Base-by-base conservation (phyloP, 2,888 invertebrate genomes). In the Pyrrhosoma nymphula region DNA sequence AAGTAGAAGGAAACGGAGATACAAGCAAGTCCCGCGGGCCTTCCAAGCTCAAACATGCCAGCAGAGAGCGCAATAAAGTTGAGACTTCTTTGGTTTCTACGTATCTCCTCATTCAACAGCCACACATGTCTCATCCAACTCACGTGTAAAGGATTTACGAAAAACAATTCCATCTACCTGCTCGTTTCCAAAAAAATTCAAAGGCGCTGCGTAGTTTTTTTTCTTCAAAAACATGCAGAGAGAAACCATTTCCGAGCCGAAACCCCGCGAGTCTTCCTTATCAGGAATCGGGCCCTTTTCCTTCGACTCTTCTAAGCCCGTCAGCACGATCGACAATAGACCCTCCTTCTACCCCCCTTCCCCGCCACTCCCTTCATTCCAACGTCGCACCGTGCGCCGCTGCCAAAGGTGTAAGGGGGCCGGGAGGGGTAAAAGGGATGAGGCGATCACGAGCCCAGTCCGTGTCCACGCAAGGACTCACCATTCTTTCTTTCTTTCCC, bases 381-480 rank as follows among this genome's bases (percentile, higher is more conserved):
- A 55, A 26, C n/a, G 23, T 14, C 14, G 20, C 2, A 82, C 82
- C 18, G 39, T 39, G 2, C 35, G 39, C 88, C 88, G 16, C 56
- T 8, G 47, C 26, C 89, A 26, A 60, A 60, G 60, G 8, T 56
- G 55, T 14, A 6, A 4, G 47, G 47, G 47, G 47, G 47, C 4
- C 3, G 75, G 93, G 93, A 75, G 35, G 69, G 39, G 91, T 47
- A 47, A 47, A 35, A 60, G 93, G 93, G 75, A 75, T 75, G 69
- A 39, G 93, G 93, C 14, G 93, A 93, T 93, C 93, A 93, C 93
- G 93, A 93, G 93, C 93, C 47, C 69, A 47, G 63, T 3, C 69
- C 93, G 93, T 93, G 93, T 69, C 69, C 93, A n/a, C 6, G 93
- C 93, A 93, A 93, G 93, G 93, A 93, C 93, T 93, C 69, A 20